These are phyloP conservation scores for Castor canadensis DNA, from an alignment of 2,113 vertebrate genomes.

Conservation along the genomic window DNA sequence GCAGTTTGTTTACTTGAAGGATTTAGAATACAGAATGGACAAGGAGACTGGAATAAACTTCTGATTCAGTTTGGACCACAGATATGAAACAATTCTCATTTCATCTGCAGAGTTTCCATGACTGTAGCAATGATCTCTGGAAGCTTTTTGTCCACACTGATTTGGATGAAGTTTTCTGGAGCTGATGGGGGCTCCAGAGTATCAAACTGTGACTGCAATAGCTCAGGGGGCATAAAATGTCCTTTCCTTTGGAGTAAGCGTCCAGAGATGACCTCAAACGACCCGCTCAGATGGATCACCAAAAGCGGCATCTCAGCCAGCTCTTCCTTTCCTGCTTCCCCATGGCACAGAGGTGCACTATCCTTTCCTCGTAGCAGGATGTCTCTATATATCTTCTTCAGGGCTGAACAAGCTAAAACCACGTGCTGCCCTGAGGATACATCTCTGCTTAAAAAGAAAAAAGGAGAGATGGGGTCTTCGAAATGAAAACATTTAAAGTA, in stretches of 20 bases:
- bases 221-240: slow-evolving; percentile 90
- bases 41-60: neutral
- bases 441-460: slow-evolving; percentile 80
- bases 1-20: neutral
- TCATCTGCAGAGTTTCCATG: slow-evolving; percentile 73
- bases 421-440: slow-evolving; percentile 78
- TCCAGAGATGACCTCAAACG: slow-evolving; percentile 85
- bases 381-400: slow-evolving; percentile 90
- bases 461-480: neutral
- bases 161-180: slow-evolving; percentile 87
- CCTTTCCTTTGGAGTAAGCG: slow-evolving; percentile 86
- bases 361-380: slow-evolving; percentile 84
- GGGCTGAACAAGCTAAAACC: slow-evolving; percentile 91
- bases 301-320: slow-evolving; percentile 77
- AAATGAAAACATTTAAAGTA: slow-evolving; percentile 33
- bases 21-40: slow-evolving; percentile 5
- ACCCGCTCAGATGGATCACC: slow-evolving; percentile 89
- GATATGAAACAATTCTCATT: neutral
- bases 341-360: neutral
- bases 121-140: slow-evolving; percentile 85
- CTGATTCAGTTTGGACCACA: neutral
- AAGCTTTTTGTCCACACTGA: slow-evolving; percentile 85
- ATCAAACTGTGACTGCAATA: slow-evolving; percentile 92
- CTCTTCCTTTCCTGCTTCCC: slow-evolving; percentile 1
- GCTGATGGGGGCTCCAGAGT: slow-evolving; percentile 87